phyloP scores from a whole-genome alignment of 2,888 invertebrate species.

The Ichneumoninae sp. region DNA sequence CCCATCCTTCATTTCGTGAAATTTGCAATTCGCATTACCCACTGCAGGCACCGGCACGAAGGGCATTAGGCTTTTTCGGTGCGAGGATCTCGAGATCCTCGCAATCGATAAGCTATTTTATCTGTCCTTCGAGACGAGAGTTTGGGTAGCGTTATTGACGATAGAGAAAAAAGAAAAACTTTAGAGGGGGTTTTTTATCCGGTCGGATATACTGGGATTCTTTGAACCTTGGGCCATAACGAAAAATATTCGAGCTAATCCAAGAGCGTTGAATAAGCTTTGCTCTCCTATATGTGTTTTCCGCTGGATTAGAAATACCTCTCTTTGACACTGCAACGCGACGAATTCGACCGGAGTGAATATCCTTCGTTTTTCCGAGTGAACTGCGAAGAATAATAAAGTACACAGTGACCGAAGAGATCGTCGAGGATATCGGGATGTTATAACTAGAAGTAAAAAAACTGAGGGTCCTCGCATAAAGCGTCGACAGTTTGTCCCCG shows the following conservation, averaged over 20 bases:
- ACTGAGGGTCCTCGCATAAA: conserved; percentile 11
- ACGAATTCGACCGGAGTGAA: conserved; percentile 19
- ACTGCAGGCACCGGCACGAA: conserved; percentile 32
- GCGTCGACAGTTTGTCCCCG: conserved; percentile 22
- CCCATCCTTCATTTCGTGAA: conserved; percentile 52
- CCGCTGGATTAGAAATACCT: conserved; percentile 43
- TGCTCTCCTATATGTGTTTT: conserved; percentile 29
- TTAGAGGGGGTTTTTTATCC: conserved; percentile 17
- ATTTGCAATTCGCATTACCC: conserved; percentile 64
- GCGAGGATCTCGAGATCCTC: conserved; percentile 51
- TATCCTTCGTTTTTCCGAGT: conserved; percentile 20
- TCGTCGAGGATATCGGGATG: conserved; percentile 7
- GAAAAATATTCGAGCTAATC: conserved; percentile 58
- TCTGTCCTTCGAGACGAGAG: not conserved
- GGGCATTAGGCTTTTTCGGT: conserved; percentile 40
- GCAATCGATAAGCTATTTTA: conserved; percentile 66
- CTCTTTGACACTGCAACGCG: conserved; percentile 10
- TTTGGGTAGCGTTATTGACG: conserved; percentile 47
- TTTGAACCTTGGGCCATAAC: conserved; percentile 12
- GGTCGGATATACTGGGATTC: conserved; percentile 19
- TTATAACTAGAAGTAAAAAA: conserved; percentile 12
- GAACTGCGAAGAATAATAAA: conserved; percentile 51
- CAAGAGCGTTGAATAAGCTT: conserved; percentile 53
- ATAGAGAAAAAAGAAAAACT: conserved; percentile 42
- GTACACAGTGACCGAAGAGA: conserved; percentile 8